Evolutionary conservation across 1,140 invertebrate species (phyloP).

Genomic region (Pseudobourletiella spinata): DNA sequence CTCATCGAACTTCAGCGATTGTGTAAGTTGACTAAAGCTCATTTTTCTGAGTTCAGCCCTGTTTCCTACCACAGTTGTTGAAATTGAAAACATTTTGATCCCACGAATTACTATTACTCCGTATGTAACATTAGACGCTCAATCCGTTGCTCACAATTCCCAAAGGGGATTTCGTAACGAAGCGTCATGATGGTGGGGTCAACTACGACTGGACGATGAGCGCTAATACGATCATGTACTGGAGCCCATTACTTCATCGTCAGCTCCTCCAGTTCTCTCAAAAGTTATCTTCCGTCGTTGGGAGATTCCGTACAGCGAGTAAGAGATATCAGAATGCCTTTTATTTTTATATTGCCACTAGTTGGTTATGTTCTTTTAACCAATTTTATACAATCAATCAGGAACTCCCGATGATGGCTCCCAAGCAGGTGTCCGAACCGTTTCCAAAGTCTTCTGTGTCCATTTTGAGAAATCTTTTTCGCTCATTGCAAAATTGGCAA

Average conservation of each 20-base stretch:
- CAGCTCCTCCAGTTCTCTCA: constrained; percentile 13
- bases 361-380: too few species aligned
- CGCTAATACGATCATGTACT: constrained; percentile 27
- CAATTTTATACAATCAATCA: too few species aligned
- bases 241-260: constrained; percentile 31
- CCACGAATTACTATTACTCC: too few species aligned
- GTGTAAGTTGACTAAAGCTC: constrained; percentile 24
- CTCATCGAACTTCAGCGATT: constrained; percentile 33
- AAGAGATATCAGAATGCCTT: too few species aligned
- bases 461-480: constrained; percentile 29
- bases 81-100: too few species aligned
- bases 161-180: constrained; percentile 23
- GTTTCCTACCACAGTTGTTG: too few species aligned
- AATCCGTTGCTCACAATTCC: constrained; percentile 34
- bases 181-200: background rate
- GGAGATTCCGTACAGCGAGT: too few species aligned
- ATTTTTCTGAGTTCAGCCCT: too few species aligned
- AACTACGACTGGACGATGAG: constrained; percentile 16
- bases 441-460: constrained; percentile 5
- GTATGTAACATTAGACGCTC: constrained; percentile 24
- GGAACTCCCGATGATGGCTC: too few species aligned
- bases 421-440: too few species aligned
- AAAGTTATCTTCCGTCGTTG: background rate
- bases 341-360: too few species aligned
- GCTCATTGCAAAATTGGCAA: constrained; percentile 33